phyloP scores from a whole-genome alignment of 2,797 vertebrate species.

The Phataginus tetradactyla region DNA sequence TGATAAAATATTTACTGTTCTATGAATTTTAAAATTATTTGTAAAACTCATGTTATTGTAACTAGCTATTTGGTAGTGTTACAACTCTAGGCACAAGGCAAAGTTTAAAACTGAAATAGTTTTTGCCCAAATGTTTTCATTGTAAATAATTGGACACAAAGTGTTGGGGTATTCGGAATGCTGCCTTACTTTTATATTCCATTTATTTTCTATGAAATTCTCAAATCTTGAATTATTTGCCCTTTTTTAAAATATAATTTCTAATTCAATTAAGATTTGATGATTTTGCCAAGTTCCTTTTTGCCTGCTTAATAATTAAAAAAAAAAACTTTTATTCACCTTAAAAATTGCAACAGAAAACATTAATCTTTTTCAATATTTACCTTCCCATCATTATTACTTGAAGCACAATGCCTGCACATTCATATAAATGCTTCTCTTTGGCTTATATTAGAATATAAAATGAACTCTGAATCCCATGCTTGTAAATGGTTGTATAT shows the following conservation, averaged over 20 bases:
- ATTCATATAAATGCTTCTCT: constrained; percentile 56
- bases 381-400: constrained; percentile 51
- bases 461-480: constrained; percentile 66
- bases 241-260: constrained; percentile 37
- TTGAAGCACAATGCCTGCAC: background rate
- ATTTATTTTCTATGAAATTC: constrained; percentile 24
- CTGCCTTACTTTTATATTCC: background rate
- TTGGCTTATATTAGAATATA: constrained; percentile 71
- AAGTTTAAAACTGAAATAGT: background rate
- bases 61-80: background rate
- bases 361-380: background rate
- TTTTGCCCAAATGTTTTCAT: background rate
- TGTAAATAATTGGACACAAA: constrained; percentile 23
- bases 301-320: constrained; percentile 16
- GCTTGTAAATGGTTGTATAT: constrained; percentile 81
- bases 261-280: constrained; percentile 44
- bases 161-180: background rate
- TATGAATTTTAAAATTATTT: constrained; percentile 34
- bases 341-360: background rate
- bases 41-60: background rate
- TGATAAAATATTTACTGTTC: background rate
- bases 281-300: background rate
- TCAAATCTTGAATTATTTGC: constrained; percentile 28
- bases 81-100: background rate
- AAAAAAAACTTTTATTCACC: background rate